These are phyloP conservation scores for Yponomeuta sedellus DNA, from an alignment of 2,888 invertebrate genomes.

Conservation along the genomic window DNA sequence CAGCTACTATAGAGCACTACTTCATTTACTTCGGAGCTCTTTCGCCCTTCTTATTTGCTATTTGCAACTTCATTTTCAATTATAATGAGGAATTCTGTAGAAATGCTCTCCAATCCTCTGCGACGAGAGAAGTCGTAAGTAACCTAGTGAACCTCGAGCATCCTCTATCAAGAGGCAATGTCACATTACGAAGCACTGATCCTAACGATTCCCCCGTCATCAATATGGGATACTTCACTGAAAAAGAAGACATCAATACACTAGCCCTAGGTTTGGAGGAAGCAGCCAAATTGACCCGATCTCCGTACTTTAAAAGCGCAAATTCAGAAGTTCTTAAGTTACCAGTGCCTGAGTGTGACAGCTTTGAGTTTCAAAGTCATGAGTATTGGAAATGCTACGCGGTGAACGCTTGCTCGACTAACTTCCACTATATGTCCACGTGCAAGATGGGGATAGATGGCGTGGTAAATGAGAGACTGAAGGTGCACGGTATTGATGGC, in stretches of 20 bases:
- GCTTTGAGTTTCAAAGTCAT: conserved; percentile 45
- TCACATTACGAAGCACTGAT: conserved; percentile 67
- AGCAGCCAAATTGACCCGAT: conserved; percentile 37
- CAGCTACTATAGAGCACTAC: background rate
- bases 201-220: conserved; percentile 72
- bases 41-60: conserved; percentile 3
- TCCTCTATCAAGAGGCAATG: conserved; percentile 57
- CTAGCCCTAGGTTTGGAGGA: conserved; percentile 41
- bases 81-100: background rate
- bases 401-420: conserved; percentile 78
- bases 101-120: background rate
- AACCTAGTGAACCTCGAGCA: conserved; percentile 29
- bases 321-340: conserved; percentile 30
- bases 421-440: conserved; percentile 66
- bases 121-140: conserved; percentile 17
- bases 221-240: conserved; percentile 73
- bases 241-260: conserved; percentile 57
- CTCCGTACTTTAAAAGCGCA: conserved; percentile 42
- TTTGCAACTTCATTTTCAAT: conserved; percentile 5
- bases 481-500: conserved; percentile 70
- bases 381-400: conserved; percentile 81
- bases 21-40: conserved; percentile 6
- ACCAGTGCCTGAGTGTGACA: conserved; percentile 21
- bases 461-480: conserved; percentile 78
- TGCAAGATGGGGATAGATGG: conserved; percentile 38